Base-by-base conservation (phyloP, 1,140 invertebrate species). In the Cherax destructor region DNA sequence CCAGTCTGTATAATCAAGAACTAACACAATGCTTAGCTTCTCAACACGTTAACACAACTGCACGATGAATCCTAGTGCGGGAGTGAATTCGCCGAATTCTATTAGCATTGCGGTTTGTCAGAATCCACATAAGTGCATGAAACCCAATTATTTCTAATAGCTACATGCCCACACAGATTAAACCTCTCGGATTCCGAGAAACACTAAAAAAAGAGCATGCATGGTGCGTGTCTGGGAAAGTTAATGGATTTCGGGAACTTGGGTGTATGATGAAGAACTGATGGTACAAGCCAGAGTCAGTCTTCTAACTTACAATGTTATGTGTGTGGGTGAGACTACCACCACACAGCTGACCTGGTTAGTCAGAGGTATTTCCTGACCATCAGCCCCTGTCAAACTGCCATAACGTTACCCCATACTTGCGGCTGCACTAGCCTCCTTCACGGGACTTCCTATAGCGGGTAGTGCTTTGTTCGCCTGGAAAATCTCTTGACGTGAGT, bases 361-460 rank as follows among this genome's bases (percentile, higher is more conserved):
- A 77, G 74, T 74, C 72, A n/a, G 85, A 86, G 85, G 85, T 86
- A 86, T 86, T 86, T 86, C 85, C 85, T 86, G 85, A 78, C 85
- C 85, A 86, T 49, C 85, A 77, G 56, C 72, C 85, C 74, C 72
- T 86, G 85, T 78, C 85, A 86, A 50, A 74, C 74, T 30, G n/a
- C 74, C 52, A 21, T 76, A 24, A 24, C 74, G 41, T 78, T 24
- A 52, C 72, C 85, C 69, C 52, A 52, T 7, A 11, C 65, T 52
- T 30, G 18, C 52, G 30, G 30, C 80, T 61, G 16, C 1, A 5
- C 52, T 1, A 56, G 52, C 52, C 52, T 56, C 9, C 52, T 56
- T 56, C 13, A 56, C 9, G 1, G 13, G 9, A 56, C 52, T 56
- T 56, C 52, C 52, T 56, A 13, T 13, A 13, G 52, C 80, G 30